A percentile compares a stretch with the other conserved stretches of the same genome.
These are phyloP conservation scores for Porites lobata DNA, from an alignment of 92 coral and sea anemone species.

Conservation along the genomic window DNA sequence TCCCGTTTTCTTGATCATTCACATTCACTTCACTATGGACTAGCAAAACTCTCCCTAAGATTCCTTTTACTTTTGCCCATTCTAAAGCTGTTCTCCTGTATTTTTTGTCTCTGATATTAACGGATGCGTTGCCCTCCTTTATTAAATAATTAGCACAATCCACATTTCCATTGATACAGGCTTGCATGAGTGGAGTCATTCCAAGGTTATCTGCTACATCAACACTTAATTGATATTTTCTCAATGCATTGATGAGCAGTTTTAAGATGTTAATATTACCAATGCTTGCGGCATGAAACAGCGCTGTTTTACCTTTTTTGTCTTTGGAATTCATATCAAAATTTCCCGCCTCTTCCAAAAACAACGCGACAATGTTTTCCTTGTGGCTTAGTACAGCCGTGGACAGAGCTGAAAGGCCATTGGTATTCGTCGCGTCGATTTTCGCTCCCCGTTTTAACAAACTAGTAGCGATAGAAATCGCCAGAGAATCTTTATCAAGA, in stretches of 20 bases:
- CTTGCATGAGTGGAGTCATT: conserved; percentile 73
- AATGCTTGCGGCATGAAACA: conserved; percentile 70
- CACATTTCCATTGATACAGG: conserved; percentile 67
- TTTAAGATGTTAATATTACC: conserved; percentile 73
- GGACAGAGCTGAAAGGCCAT: conserved; percentile 66
- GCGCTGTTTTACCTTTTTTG: conserved; percentile 74
- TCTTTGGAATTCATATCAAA: conserved; percentile 75
- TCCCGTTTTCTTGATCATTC: background rate
- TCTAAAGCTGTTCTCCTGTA: conserved; percentile 73
- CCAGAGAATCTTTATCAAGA: conserved; percentile 66
- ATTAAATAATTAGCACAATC: conserved; percentile 67
- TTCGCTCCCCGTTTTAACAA: conserved; percentile 71
- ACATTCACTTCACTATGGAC: background rate
- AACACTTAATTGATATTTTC: conserved; percentile 70
- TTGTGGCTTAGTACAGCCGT: conserved; percentile 68
- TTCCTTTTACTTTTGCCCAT: conserved; percentile 70
- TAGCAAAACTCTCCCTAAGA: conserved; percentile 14
- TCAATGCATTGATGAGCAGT: conserved; percentile 40
- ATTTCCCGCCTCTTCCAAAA: conserved; percentile 62
- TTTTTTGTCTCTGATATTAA: conserved; percentile 59
- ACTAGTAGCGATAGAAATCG: conserved; percentile 59
- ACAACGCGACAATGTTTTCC: conserved; percentile 49
- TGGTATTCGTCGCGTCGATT: conserved; percentile 52
- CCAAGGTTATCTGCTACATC: conserved; percentile 76
- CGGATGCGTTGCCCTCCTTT: conserved; percentile 80